Conservation (phyloP, 2,113 vertebrate genomes). For the Heloderma charlesbogerti region DNA sequence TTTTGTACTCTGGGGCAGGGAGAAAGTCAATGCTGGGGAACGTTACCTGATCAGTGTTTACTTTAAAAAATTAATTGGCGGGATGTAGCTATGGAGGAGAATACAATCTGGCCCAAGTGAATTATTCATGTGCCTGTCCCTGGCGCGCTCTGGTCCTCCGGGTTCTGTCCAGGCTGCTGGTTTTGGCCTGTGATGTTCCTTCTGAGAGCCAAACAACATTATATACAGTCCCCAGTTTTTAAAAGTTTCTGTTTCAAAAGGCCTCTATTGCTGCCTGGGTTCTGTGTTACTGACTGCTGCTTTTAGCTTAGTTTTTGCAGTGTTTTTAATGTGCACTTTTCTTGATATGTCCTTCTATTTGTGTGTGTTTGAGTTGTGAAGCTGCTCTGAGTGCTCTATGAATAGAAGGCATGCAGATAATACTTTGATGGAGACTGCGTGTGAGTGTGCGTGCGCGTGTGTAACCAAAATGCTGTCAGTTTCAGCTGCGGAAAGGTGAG, state of each 20-base stretch:
- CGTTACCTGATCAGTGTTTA: constrained; percentile 39
- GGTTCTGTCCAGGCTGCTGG: not conserved
- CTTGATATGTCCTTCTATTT: not conserved
- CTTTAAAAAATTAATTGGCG: constrained; percentile 62
- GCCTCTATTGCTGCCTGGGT: not conserved
- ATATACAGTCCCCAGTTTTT: not conserved
- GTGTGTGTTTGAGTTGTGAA: not conserved
- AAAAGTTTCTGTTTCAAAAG: not conserved
- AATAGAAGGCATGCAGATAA: no score
- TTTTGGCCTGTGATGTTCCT: not conserved
- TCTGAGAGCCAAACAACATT: not conserved
- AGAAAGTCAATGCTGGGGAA: constrained; percentile 13
- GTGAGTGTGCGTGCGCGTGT: no score
- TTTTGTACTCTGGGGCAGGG: not conserved
- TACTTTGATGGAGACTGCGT: no score
- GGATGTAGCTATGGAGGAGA: constrained; percentile 30
- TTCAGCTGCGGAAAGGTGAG: not conserved
- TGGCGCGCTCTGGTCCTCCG: not conserved
- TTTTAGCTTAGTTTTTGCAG: not conserved
- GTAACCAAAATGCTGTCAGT: no score
- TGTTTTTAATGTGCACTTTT: not conserved
- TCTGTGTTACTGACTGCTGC: not conserved
- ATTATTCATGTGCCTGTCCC: constrained; percentile 54
- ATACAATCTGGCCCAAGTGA: constrained; percentile 29
- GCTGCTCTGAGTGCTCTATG: not conserved